Conservation (phyloP, 2,113 vertebrate genomes). For the Trichomycterus rosablanca region DNA sequence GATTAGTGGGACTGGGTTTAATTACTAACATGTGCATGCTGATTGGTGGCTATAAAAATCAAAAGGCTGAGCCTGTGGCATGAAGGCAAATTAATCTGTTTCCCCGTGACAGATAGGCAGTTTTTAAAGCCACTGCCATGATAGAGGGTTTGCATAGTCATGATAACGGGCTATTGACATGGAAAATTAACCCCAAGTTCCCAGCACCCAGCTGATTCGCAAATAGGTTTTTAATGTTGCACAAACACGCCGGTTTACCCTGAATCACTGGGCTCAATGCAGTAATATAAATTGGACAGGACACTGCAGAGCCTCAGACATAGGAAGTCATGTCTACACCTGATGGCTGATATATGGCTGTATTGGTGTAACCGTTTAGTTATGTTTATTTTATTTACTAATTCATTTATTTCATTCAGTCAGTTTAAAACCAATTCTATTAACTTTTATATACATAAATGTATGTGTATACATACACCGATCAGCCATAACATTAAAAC, state of each 20-base stretch:
- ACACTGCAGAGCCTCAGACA: no score
- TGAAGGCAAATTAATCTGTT: constrained; percentile 46
- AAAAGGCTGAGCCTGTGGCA: constrained; percentile 43
- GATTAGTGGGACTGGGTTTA: constrained; percentile 50
- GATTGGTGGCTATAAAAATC: constrained; percentile 52
- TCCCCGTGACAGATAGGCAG: constrained; percentile 29
- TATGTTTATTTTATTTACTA: no score
- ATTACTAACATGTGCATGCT: constrained; percentile 42
- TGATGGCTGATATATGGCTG: no score
- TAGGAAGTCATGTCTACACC: no score
- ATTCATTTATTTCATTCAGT: no score
- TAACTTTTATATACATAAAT: no score
- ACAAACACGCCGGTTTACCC: constrained; percentile 23
- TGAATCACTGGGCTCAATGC: no score
- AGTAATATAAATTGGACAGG: no score
- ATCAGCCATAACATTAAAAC: no score
- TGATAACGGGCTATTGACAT: constrained; percentile 42
- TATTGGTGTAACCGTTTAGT: no score
- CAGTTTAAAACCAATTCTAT: no score
- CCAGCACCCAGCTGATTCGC: constrained; percentile 19
- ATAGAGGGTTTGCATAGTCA: constrained; percentile 27
- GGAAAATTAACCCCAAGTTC: constrained; percentile 38
- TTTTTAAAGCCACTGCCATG: constrained; percentile 41
- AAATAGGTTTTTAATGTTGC: constrained; percentile 45
- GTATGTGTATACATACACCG: no score